A percentile compares a stretch with the other conserved stretches of the same genome.
These are phyloP conservation scores for Plectus sambesii DNA, from an alignment of 1,140 invertebrate species.

Conservation along the genomic window DNA sequence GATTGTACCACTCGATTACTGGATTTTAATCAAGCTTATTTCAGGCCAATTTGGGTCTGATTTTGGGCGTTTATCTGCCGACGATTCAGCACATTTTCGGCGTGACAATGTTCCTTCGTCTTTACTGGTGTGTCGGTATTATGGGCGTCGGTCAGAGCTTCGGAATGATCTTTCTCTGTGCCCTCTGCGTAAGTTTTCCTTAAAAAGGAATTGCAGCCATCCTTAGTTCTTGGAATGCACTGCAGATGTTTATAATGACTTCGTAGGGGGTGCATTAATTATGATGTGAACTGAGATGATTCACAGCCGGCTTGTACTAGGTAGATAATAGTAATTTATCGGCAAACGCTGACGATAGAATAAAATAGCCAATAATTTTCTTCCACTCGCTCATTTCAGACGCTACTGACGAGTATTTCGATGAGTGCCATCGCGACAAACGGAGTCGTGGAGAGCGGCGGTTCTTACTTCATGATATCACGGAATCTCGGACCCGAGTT, in stretches of 20 bases:
- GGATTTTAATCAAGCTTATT: constrained; percentile 18
- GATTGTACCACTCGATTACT: constrained; percentile 2
- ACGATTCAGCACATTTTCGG: constrained; percentile 45
- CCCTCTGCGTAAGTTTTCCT: constrained; percentile 49
- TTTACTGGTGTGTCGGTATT: constrained; percentile 83
- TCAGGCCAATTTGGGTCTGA: constrained; percentile 41
- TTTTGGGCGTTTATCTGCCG: constrained; percentile 45
- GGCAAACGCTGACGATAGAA: no score
- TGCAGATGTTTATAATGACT: no score
- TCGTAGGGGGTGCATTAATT: no score
- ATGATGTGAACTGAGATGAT: not conserved
- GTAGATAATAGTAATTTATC: no score
- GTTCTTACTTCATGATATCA: constrained; percentile 99
- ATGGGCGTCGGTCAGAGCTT: constrained; percentile 85
- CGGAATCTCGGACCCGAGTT: constrained; percentile 92
- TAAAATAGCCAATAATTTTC: no score
- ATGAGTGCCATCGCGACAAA: constrained; percentile 99
- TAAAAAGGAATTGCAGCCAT: no score
- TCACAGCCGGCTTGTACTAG: no score
- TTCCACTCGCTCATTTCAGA: constrained; percentile 63
- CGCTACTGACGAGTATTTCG: constrained; percentile 91
- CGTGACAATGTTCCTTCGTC: constrained; percentile 74
- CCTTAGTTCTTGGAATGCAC: no score
- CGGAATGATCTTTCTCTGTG: constrained; percentile 86
- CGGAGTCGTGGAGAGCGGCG: constrained; percentile 78